A percentile compares a stretch with the other conserved stretches of the same genome.
phyloP scores from a whole-genome alignment of 1,140 invertebrate species.

The Penaeus chinensis region DNA sequence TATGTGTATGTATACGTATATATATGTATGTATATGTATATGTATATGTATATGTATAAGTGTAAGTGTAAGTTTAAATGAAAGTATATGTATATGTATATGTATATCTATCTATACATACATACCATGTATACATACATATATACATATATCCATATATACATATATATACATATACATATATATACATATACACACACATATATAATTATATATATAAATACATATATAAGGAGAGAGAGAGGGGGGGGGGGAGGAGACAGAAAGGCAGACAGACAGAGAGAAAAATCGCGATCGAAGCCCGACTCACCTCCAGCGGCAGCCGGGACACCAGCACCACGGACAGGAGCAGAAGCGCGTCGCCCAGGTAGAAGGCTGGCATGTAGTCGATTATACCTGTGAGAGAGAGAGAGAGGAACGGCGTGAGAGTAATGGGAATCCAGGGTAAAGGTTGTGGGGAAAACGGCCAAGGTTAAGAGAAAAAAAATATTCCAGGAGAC shows the following conservation, averaged over 20 bases:
- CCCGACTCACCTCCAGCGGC: constrained; percentile 38
- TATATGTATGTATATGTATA: too few species aligned
- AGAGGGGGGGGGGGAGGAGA: too few species aligned
- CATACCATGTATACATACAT: background rate
- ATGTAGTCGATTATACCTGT: constrained; percentile 82
- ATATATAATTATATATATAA: too few species aligned
- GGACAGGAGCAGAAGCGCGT: constrained; percentile 77
- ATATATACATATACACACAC: too few species aligned
- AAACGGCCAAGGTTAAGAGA: too few species aligned
- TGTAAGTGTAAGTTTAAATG: too few species aligned
- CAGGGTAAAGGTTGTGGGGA: constrained; percentile 1
- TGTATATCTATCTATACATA: background rate
- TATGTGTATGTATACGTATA: too few species aligned
- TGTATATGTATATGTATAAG: background rate
- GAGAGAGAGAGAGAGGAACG: constrained; percentile 26
- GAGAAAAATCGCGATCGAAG: background rate
- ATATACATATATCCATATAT: background rate
- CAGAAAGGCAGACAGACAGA: too few species aligned
- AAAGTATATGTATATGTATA: too few species aligned
- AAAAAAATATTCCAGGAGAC: too few species aligned
- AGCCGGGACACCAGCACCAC: constrained; percentile 68
- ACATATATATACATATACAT: background rate
- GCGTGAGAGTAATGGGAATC: constrained; percentile 15
- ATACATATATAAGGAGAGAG: too few species aligned
- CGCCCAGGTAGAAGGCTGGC: constrained; percentile 81